Evolutionary conservation across 2,797 vertebrate genomes (phyloP).

Genomic region (Myripristis jacobus): DNA sequence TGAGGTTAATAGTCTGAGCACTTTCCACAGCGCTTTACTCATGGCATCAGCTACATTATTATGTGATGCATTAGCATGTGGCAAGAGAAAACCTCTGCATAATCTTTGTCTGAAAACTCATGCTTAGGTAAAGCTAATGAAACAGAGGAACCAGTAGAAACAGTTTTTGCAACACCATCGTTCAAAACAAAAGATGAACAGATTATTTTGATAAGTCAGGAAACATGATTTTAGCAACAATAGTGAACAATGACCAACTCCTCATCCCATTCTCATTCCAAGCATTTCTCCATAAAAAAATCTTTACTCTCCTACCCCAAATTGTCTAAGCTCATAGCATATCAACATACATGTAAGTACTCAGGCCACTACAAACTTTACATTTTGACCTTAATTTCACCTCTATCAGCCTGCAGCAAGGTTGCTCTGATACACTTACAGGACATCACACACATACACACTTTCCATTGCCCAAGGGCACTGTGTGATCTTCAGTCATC

Average conservation of each 20-base stretch:
- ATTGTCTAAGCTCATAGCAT: background rate
- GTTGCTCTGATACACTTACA: slow-evolving; percentile 8
- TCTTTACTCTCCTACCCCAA: too few species aligned
- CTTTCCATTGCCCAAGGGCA: slow-evolving; percentile 5
- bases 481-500: slow-evolving; percentile 16
- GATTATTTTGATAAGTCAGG: background rate
- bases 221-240: background rate
- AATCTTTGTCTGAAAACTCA: too few species aligned
- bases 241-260: background rate
- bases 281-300: slow-evolving; percentile 1
- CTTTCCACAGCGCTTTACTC: slow-evolving; percentile 1
- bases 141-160: background rate
- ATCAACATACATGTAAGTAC: background rate
- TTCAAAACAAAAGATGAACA: background rate
- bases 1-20: background rate
- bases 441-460: slow-evolving; percentile 13
- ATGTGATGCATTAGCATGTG: slow-evolving; percentile 3
- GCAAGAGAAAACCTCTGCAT: background rate
- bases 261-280: background rate
- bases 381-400: slow-evolving; percentile 6
- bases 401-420: slow-evolving; percentile 1
- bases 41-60: background rate
- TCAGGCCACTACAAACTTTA: background rate
- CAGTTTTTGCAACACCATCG: background rate
- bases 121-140: slow-evolving; percentile 5